Percentiles rank a stretch among this genome's conserved stretches.
Evolutionary conservation across 2,797 vertebrate species (phyloP).

Genomic region (Tenualosa ilisha): DNA sequence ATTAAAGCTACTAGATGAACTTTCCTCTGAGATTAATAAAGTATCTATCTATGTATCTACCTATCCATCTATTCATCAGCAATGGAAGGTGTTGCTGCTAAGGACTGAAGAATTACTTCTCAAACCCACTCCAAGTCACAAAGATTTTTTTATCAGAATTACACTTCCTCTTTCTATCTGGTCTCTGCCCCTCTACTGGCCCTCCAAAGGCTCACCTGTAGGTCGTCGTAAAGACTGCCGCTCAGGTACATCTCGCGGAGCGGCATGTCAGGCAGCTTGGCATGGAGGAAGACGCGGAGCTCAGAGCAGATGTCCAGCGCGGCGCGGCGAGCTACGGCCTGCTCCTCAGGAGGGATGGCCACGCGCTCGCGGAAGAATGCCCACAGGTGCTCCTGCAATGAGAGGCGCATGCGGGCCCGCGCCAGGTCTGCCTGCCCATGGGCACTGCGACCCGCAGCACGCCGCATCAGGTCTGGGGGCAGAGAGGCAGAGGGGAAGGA

Average conservation of each 20-base stretch:
- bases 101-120: too few relatives aligned
- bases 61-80: too few relatives aligned
- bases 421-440: slow-evolving; percentile 64
- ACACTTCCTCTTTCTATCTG: too few relatives aligned
- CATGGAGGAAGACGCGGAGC: slow-evolving; percentile 89
- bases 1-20: too few relatives aligned
- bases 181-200: too few relatives aligned
- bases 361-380: slow-evolving; percentile 85
- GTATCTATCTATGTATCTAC: too few relatives aligned
- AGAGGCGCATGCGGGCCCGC: slow-evolving; percentile 84
- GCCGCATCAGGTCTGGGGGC: slow-evolving; percentile 68
- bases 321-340: slow-evolving; percentile 87
- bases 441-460: slow-evolving; percentile 59
- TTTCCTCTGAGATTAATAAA: too few relatives aligned
- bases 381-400: slow-evolving; percentile 91
- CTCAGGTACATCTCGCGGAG: slow-evolving; percentile 98
- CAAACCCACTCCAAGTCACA: too few relatives aligned
- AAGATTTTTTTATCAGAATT: too few relatives aligned
- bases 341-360: slow-evolving; percentile 85
- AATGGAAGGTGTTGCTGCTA: too few relatives aligned
- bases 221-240: slow-evolving; percentile 94
- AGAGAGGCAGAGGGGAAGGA: background rate
- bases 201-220: slow-evolving; percentile 79
- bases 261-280: slow-evolving; percentile 96
- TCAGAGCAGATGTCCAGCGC: slow-evolving; percentile 95